These are phyloP conservation scores for Ara ararauna DNA, from an alignment of 2,797 vertebrate genomes.

Conservation along the genomic window DNA sequence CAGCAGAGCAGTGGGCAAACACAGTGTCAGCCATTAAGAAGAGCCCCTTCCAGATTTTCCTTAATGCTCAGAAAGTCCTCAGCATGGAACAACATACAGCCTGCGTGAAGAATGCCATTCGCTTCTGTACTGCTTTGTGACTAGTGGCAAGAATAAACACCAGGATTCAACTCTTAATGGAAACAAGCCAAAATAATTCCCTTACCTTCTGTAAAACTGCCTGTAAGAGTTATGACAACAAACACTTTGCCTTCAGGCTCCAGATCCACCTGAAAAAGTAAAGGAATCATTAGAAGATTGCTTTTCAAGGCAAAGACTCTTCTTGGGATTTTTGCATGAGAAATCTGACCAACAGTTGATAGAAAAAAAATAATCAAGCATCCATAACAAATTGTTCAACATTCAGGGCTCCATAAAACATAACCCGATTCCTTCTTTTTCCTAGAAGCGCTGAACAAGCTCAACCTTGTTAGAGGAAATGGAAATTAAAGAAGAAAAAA, in stretches of 20 bases:
- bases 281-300: background rate
- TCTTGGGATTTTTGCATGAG: background rate
- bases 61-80: background rate
- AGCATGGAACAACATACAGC: rapidly evolving
- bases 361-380: background rate
- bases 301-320: background rate
- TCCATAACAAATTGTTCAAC: background rate
- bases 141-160: background rate
- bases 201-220: constrained; percentile 93
- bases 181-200: constrained; percentile 11
- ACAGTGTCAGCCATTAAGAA: background rate
- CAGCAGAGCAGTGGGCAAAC: background rate
- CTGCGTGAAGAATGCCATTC: background rate
- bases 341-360: background rate
- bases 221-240: constrained; percentile 87
- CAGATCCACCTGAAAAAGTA: constrained; percentile 88
- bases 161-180: background rate
- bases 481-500: background rate
- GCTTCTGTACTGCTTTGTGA: background rate
- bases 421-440: background rate
- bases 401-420: background rate
- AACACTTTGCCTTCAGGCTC: constrained; percentile 97
- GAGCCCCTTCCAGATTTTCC: background rate
- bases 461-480: background rate
- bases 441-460: background rate